Base-by-base conservation (phyloP, 2,888 invertebrate species). In the Eueremaeus valkanovi region DNA sequence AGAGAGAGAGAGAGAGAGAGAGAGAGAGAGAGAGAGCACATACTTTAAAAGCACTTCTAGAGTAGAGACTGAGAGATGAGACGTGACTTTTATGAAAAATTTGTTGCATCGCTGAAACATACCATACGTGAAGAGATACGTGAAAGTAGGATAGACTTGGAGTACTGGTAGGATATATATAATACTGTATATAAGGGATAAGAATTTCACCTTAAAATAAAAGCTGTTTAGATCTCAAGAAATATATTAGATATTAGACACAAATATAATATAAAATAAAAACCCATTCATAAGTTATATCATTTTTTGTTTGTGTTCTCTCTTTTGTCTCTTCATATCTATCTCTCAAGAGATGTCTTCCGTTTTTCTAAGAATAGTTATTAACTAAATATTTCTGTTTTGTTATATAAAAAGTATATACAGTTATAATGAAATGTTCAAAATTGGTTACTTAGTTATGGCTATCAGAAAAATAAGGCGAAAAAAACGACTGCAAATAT, bases 31-130 rank as follows among this genome's bases (percentile, higher is more conserved):
- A 18, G 5, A 49, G 49, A 49, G 49, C 5, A 49, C 18, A n/a
- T n/a, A n/a, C n/a, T 8, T 8, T 8, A 58, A 63, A 63, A 33
- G 63, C 31, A 63, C 29, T 11, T 29, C 27, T 18, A 31, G 18
- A 31, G 27, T 6, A 33, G 9, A 63, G 63, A 63, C 11, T 8
- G 3, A 18, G 27, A 63, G 58, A 58, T 58, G 58, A 63, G 33
- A 63, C 63, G 63, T 63, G 63, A 63, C 63, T 63, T 63, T 63
- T 63, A 63, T 63, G 63, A 63, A 63, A 63, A 63, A 63, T 63
- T 63, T 63, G 63, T 63, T 63, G 63, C 63, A 31, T 63, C 31
- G 31, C 5, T 63, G 63, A 31, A 31, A 33, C 63, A 63, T 16
- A 33, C 63, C 63, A 63, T 63, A 63, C 31, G 31, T 63, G 31